phyloP scores from a whole-genome alignment of 2,797 vertebrate species.

The Danio albolineatus region DNA sequence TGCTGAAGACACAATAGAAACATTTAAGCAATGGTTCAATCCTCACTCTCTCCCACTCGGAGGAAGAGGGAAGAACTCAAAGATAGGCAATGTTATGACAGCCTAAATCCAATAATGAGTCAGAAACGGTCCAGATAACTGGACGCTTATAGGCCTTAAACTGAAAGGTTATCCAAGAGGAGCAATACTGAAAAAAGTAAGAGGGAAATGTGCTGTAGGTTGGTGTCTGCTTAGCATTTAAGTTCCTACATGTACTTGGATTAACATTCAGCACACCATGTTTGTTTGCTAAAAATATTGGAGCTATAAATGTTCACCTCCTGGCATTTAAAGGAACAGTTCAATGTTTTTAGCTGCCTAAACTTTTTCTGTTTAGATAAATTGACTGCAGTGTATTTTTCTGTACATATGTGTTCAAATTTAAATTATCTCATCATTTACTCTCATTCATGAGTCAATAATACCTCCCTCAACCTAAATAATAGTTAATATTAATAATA shows the following conservation, averaged over 20 bases:
- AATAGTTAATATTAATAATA: too few relatives aligned
- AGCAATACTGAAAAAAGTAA: background rate
- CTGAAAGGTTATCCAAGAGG: slow-evolving; percentile 16
- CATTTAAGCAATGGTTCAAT: slow-evolving; percentile 66
- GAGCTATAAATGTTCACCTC: background rate
- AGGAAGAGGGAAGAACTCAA: slow-evolving; percentile 7
- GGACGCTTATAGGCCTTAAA: slow-evolving; percentile 26
- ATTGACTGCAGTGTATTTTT: background rate
- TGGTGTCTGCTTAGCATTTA: background rate
- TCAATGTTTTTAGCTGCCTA: background rate
- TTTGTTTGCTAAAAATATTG: slow-evolving; percentile 16
- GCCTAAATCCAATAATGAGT: slow-evolving; percentile 37
- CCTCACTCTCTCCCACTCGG: slow-evolving; percentile 42
- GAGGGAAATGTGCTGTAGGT: background rate
- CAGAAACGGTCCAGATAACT: slow-evolving; percentile 9
- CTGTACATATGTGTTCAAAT: too few relatives aligned
- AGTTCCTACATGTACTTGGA: background rate
- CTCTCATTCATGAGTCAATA: too few relatives aligned
- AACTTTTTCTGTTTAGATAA: background rate
- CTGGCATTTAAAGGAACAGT: background rate
- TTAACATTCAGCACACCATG: background rate
- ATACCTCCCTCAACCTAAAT: too few relatives aligned
- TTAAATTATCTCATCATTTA: too few relatives aligned
- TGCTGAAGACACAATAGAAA: slow-evolving; percentile 69
- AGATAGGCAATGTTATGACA: slow-evolving; percentile 41